Evolutionary conservation across 2,113 vertebrate genomes (phyloP).

Genomic region (Anolis carolinensis): DNA sequence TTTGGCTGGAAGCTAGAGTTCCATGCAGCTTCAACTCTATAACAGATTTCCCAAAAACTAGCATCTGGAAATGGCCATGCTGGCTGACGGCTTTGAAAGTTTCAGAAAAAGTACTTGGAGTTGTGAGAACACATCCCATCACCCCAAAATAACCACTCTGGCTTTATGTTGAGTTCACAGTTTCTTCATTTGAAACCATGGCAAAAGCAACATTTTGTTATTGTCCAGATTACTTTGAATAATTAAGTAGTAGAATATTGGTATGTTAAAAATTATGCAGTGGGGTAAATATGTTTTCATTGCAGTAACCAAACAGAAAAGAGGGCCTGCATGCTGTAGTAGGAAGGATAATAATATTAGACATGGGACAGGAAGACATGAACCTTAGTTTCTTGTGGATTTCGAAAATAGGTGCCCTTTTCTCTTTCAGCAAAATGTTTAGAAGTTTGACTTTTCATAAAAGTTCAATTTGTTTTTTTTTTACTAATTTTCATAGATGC

Average conservation of each 20-base stretch:
- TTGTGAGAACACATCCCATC: too few species aligned
- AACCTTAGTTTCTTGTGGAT: neutral
- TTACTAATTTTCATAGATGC: slow-evolving; percentile 80
- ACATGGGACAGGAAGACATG: slow-evolving; percentile 25
- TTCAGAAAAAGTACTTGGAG: neutral
- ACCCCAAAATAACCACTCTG: too few species aligned
- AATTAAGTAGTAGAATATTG: too few species aligned
- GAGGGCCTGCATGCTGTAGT: neutral
- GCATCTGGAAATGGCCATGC: neutral
- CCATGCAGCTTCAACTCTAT: neutral
- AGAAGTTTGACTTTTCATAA: slow-evolving; percentile 53
- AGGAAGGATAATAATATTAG: neutral
- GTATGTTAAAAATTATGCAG: too few species aligned
- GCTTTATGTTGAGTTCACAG: too few species aligned
- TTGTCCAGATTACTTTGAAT: too few species aligned
- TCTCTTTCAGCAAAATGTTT: slow-evolving; percentile 1
- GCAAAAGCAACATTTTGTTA: too few species aligned
- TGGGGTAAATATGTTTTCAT: neutral
- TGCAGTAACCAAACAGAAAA: slow-evolving; percentile 14
- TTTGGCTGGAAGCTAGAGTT: neutral
- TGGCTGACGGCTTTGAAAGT: neutral
- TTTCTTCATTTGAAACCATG: too few species aligned
- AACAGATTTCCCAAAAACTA: neutral
- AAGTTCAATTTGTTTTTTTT: slow-evolving; percentile 46
- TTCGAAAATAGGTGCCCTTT: neutral